Evolutionary conservation across 2,888 invertebrate species (phyloP), one percentile per base, ranked within the genome.

Genomic region (Hypomecis atomaria): DNA sequence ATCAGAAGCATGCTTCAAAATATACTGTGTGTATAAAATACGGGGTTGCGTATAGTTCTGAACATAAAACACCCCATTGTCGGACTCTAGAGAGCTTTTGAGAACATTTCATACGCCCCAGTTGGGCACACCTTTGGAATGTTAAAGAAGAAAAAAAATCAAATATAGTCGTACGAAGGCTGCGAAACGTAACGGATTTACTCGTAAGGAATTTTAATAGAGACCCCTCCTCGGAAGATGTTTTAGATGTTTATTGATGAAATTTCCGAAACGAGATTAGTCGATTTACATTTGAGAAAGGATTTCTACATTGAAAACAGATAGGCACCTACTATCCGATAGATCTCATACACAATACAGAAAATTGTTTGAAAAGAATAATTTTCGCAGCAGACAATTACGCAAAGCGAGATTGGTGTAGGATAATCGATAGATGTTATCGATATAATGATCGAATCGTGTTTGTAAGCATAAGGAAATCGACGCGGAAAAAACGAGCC

Each of bases 51-150:
- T 78, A 73, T 77, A 78, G 77, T 77, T 81, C 71, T 65, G 65
- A 74, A 82, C 78, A 82, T 84, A 85, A 86, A 86, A 86, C 83
- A 86, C 79, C 76, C 80, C 79, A 84, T 88, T 88, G 86, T 89
- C 78, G 78, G 76, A 69, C 83, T 78, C 83, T 68, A 65, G 85
- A 86, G 88, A 78, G 82, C 76, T 70, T 81, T 88, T 77, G 79
- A 82, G 77, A 79, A 80, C 72, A 79, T 85, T 89, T 84, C 79
- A 85, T 84, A 84, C 79, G 81, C 81, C 77, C 78, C 80, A 81
- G 79, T 84, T 80, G 52, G 60, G 75, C 71, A 75, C 78, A 81
- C 78, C 79, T 83, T 82, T 75, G 71, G 77, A 75, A 79, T 79
- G 70, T 73, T 73, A 75, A 76, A 73, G 68, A 70, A 73, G 63